phyloP scores from a whole-genome alignment of 1,140 invertebrate genomes.

The Heliconius hermathena region DNA sequence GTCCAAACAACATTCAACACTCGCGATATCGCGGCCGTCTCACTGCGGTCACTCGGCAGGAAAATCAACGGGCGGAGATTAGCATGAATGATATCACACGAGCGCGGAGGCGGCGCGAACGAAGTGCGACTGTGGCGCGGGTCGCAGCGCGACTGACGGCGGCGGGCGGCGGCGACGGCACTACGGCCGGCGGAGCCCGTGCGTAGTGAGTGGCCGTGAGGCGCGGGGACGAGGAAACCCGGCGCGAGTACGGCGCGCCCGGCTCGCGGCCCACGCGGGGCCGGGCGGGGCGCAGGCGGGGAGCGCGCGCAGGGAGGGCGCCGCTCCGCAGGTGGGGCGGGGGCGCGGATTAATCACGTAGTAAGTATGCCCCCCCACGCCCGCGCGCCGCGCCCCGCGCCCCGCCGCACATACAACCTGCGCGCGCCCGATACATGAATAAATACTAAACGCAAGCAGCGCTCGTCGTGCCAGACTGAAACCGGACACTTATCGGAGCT shows the following conservation, averaged over 20 bases:
- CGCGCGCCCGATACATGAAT: conserved; percentile 74
- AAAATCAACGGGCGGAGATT: conserved; percentile 77
- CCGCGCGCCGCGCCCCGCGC: conserved; percentile 14
- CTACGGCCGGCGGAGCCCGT: conserved; percentile 68
- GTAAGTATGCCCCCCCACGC: conserved; percentile 68
- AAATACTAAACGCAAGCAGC: conserved; percentile 77
- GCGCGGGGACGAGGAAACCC: conserved; percentile 79
- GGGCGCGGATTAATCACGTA: conserved; percentile 78
- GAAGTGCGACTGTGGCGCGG: conserved; percentile 66
- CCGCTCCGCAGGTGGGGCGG: conserved; percentile 30
- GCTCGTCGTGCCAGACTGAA: conserved; percentile 76
- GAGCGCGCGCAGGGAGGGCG: not conserved
- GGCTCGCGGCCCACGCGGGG: conserved; percentile 48
- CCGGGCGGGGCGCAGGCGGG: not conserved
- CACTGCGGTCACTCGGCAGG: conserved; percentile 74
- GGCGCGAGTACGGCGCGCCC: conserved; percentile 73
- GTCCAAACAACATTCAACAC: conserved; percentile 74
- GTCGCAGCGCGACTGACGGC: conserved; percentile 76
- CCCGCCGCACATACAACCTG: conserved; percentile 66
- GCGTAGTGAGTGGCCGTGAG: conserved; percentile 80
- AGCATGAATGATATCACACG: conserved; percentile 75
- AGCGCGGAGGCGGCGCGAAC: conserved; percentile 38
- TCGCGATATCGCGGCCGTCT: conserved; percentile 66
- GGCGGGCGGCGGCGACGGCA: conserved; percentile 47
- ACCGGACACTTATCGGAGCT: conserved; percentile 78